Conservation (phyloP, 1,140 invertebrate genomes). For the Drosophila yakuba region DNA sequence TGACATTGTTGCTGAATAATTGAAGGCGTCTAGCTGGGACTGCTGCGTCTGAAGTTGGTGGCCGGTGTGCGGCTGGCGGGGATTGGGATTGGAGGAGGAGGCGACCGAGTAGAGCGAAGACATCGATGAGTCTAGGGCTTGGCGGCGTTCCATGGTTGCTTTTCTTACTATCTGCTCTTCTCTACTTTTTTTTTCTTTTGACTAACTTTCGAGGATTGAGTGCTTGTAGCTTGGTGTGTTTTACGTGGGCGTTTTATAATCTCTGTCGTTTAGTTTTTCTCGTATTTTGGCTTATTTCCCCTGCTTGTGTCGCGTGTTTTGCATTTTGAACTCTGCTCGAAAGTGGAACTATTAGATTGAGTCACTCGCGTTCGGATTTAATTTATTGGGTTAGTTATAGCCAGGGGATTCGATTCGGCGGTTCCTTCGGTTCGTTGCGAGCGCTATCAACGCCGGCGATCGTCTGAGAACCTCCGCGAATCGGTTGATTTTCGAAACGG, state of each 20-base stretch:
- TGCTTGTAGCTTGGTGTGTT: conserved; percentile 59
- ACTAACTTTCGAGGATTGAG: conserved; percentile 35
- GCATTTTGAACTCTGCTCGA: conserved; percentile 51
- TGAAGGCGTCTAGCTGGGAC: conserved; percentile 74
- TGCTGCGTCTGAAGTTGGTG: conserved; percentile 47
- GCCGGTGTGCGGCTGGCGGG: conserved; percentile 30
- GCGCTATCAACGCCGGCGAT: conserved; percentile 79
- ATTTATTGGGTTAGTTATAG: conserved; percentile 47
- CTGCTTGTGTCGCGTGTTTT: conserved; percentile 33
- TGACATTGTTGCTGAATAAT: conserved; percentile 84
- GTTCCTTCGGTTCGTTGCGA: conserved; percentile 55
- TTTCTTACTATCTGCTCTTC: conserved; percentile 7
- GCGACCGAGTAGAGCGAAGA: conserved; percentile 81
- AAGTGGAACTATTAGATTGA: conserved; percentile 20
- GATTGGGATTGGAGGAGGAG: conserved; percentile 70
- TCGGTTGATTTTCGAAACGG: conserved; percentile 43
- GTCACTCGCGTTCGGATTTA: conserved; percentile 38
- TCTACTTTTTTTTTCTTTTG: conserved; percentile 30
- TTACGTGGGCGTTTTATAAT: conserved; percentile 76
- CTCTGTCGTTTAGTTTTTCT: conserved; percentile 65
- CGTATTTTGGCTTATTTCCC: conserved; percentile 43
- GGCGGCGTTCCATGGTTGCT: conserved; percentile 70
- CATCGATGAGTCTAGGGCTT: conserved; percentile 84
- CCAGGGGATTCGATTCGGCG: conserved; percentile 27
- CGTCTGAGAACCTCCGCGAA: conserved; percentile 64